A percentile compares a stretch with the other conserved stretches of the same genome.
Conservation (phyloP, 2,888 invertebrate species). For the Phragmatobia fuliginosa region DNA sequence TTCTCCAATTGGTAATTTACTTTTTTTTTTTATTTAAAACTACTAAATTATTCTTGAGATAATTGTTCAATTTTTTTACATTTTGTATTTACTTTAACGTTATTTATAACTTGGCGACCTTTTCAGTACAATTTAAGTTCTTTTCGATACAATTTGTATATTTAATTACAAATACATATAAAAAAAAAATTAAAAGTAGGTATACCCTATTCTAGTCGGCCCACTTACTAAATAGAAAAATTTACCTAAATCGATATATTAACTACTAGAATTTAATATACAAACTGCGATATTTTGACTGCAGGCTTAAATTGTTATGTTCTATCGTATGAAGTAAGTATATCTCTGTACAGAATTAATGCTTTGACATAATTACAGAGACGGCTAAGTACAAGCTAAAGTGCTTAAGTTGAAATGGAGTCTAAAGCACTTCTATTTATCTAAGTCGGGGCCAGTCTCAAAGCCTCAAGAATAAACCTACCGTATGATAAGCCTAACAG, state of each 20-base stretch:
- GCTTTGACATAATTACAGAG: not conserved
- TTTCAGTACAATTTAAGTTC: not conserved
- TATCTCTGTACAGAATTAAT: slow-evolving; percentile 10
- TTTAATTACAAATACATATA: too few species aligned
- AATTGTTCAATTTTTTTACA: not conserved
- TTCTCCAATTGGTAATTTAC: not conserved
- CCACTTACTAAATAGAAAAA: not conserved
- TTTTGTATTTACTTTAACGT: not conserved
- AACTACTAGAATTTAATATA: too few species aligned
- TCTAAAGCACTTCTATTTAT: slow-evolving; percentile 33
- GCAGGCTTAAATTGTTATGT: not conserved
- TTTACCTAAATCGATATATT: not conserved
- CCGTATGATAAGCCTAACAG: slow-evolving; percentile 37
- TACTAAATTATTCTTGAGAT: not conserved
- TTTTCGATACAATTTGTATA: too few species aligned
- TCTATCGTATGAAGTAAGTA: not conserved
- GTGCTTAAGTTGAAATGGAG: slow-evolving; percentile 31
- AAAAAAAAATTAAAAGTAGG: too few species aligned
- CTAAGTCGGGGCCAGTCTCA: slow-evolving; percentile 27
- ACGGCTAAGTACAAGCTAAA: slow-evolving; percentile 23
- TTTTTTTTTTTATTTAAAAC: not conserved
- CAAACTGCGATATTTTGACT: not conserved
- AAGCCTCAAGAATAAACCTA: slow-evolving; percentile 33
- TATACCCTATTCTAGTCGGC: too few species aligned
- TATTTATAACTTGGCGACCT: not conserved